phyloP scores from a whole-genome alignment of 2,888 invertebrate species.

The Spodoptera exigua region DNA sequence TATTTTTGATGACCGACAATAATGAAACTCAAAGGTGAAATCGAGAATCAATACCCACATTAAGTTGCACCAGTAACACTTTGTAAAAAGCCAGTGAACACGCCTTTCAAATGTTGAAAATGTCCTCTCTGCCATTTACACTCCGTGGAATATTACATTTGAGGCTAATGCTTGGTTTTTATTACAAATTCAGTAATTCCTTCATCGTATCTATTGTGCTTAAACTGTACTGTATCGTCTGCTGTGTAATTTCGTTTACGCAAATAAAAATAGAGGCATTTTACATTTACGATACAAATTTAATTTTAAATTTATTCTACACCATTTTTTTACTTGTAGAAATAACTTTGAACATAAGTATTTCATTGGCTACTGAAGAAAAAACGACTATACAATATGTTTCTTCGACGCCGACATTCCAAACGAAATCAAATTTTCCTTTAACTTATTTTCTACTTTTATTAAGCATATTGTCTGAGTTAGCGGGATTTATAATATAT shows the following conservation, averaged over 20 bases:
- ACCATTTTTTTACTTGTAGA: neutral
- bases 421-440: neutral
- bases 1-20: too few species aligned
- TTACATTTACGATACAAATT: too few species aligned
- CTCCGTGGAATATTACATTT: neutral
- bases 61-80: too few species aligned
- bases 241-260: neutral
- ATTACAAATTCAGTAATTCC: neutral
- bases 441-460: too few species aligned
- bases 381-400: neutral
- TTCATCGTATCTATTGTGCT: neutral
- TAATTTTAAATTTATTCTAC: too few species aligned
- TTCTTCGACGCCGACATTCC: neutral
- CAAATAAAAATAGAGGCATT: too few species aligned
- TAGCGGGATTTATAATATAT: too few species aligned
- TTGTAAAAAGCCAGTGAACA: too few species aligned
- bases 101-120: too few species aligned
- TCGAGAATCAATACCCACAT: too few species aligned
- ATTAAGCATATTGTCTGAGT: too few species aligned
- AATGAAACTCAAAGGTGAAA: too few species aligned
- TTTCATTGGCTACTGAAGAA: neutral
- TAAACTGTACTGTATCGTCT: neutral
- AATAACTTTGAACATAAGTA: neutral
- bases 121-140: neutral
- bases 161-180: neutral